phyloP scores from a whole-genome alignment of 2,888 invertebrate species.

The Danaus chrysippus region DNA sequence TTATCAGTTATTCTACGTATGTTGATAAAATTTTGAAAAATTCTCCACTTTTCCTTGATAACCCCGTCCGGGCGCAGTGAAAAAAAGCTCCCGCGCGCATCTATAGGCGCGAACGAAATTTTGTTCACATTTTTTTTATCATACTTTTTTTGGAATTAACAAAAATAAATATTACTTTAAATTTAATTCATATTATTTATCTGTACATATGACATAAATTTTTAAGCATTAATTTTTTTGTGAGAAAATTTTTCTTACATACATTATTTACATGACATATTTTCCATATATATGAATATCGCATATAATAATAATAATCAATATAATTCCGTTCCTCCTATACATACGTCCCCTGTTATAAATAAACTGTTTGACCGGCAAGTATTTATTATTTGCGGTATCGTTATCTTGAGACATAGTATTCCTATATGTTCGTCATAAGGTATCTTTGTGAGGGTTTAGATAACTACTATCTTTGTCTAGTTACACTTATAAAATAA shows the following conservation, averaged over 20 bases:
- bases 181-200: too few relatives aligned
- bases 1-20: conserved; percentile 51
- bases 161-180: too few relatives aligned
- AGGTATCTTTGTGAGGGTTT: conserved; percentile 57
- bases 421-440: conserved; percentile 46
- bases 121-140: too few relatives aligned
- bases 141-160: too few relatives aligned
- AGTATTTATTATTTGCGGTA: conserved; percentile 51
- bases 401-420: conserved; percentile 50
- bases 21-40: conserved; percentile 80
- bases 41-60: conserved; percentile 77
- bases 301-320: too few relatives aligned
- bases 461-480: conserved; percentile 48
- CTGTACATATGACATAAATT: too few relatives aligned
- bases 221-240: too few relatives aligned
- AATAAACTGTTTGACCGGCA: conserved; percentile 56
- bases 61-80: conserved; percentile 59
- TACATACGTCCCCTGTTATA: conserved; percentile 61
- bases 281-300: too few relatives aligned
- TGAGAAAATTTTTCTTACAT: too few relatives aligned
- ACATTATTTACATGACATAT: too few relatives aligned
- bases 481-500: conserved; percentile 28
- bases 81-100: conserved; percentile 66
- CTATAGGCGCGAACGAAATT: conserved; percentile 44
- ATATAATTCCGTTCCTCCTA: conserved; percentile 39